These are phyloP conservation scores for Lepilemur ruficaudatus DNA, from an alignment of 2,797 vertebrate genomes.

Conservation along the genomic window DNA sequence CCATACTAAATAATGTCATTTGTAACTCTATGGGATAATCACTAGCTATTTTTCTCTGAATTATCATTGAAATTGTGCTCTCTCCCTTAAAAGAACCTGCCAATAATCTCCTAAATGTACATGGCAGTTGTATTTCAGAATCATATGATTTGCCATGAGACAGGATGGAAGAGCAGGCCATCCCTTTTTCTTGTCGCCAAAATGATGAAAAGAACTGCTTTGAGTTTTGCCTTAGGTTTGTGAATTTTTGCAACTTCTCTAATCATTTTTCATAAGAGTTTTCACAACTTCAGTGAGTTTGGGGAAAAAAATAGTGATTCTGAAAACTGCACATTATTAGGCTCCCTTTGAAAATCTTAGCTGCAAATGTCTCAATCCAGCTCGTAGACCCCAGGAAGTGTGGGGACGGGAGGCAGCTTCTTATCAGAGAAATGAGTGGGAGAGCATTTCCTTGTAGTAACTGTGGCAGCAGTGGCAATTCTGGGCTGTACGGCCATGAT, in stretches of 20 bases:
- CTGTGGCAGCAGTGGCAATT: constrained; percentile 53
- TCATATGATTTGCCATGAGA: constrained; percentile 30
- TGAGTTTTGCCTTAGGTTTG: constrained; percentile 66
- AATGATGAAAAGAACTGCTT: constrained; percentile 73
- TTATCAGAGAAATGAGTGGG: constrained; percentile 67
- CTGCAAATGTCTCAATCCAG: constrained; percentile 41
- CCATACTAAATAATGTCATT: background rate
- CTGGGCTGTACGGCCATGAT: constrained; percentile 49
- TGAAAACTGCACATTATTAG: constrained; percentile 57
- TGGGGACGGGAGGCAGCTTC: constrained; percentile 46
- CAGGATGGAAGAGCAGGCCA: constrained; percentile 17
- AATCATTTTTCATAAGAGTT: constrained; percentile 69
- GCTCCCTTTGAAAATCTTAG: constrained; percentile 54
- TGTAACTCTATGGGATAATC: background rate
- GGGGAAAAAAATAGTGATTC: constrained; percentile 64
- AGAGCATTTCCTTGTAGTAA: constrained; percentile 59
- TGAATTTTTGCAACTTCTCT: constrained; percentile 74
- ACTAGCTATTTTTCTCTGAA: background rate
- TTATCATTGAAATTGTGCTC: constrained; percentile 20
- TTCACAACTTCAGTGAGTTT: constrained; percentile 69
- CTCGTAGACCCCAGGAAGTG: constrained; percentile 27
- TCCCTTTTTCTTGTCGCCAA: constrained; percentile 42
- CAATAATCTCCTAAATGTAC: constrained; percentile 55
- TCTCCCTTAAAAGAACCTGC: constrained; percentile 7
- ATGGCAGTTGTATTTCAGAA: constrained; percentile 37